Conservation (phyloP, 2,113 vertebrate species). For the Steatornis caripensis region DNA sequence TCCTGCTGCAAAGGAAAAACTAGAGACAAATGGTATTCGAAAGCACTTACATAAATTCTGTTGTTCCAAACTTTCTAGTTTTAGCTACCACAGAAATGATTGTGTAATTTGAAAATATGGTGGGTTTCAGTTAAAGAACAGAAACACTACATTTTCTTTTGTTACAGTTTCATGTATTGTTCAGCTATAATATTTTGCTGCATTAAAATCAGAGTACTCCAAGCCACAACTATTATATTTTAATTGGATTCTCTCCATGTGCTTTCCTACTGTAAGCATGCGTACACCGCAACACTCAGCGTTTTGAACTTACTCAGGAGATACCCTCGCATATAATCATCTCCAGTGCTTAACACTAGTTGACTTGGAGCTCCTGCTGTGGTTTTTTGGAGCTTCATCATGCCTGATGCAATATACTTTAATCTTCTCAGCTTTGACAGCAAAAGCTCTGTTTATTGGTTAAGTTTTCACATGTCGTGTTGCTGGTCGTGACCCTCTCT, state of each 20-base stretch:
- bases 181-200: background rate
- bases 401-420: background rate
- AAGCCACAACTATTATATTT: background rate
- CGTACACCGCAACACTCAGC: rapidly evolving
- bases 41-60: background rate
- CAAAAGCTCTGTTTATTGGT: background rate
- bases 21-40: background rate
- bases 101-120: background rate
- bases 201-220: background rate
- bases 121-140: background rate
- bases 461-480: background rate
- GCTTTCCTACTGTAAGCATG: background rate
- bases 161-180: background rate
- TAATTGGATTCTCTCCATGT: background rate
- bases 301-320: background rate
- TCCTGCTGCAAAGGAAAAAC: background rate
- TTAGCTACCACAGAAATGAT: background rate
- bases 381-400: background rate
- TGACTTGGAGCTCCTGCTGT: background rate
- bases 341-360: background rate
- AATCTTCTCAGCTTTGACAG: background rate
- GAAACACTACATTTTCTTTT: background rate
- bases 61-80: background rate
- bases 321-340: rapidly evolving
- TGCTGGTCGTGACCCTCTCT: background rate